These are phyloP conservation scores for Spilarctia lutea DNA, from an alignment of 2,888 invertebrate genomes.

Conservation along the genomic window DNA sequence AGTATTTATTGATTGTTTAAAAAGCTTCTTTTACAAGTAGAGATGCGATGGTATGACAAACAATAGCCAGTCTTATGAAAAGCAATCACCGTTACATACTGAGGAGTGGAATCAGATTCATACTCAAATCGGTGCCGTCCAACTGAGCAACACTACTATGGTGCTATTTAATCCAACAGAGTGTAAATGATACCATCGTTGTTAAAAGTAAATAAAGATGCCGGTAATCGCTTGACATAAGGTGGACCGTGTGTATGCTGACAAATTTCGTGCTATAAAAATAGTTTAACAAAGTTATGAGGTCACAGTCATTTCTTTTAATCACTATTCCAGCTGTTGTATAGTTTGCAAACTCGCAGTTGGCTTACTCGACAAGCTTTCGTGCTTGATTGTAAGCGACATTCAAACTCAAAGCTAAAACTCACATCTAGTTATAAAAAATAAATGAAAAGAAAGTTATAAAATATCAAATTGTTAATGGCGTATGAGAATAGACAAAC, in stretches of 20 bases:
- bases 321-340: not conserved
- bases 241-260: not conserved
- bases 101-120: not conserved
- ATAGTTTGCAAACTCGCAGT: not conserved
- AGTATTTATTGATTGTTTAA: not conserved
- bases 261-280: not conserved
- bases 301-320: not conserved
- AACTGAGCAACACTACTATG: not conserved
- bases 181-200: not conserved
- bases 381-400: not conserved
- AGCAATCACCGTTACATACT: not conserved
- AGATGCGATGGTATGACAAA: not conserved
- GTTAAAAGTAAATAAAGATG: not conserved
- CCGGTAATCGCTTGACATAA: not conserved
- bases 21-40: not conserved
- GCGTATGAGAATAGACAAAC: slow-evolving; percentile 7
- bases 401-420: not conserved
- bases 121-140: not conserved
- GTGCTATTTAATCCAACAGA: not conserved
- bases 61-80: not conserved
- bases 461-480: not conserved
- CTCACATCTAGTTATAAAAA: not conserved
- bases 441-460: not conserved
- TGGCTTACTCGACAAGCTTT: not conserved
- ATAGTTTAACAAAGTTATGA: not conserved